A percentile compares a stretch with the other conserved stretches of the same genome.
phyloP scores from a whole-genome alignment of 35 echinoderm and acorn worm species.

The Ophioderma brevispina region DNA sequence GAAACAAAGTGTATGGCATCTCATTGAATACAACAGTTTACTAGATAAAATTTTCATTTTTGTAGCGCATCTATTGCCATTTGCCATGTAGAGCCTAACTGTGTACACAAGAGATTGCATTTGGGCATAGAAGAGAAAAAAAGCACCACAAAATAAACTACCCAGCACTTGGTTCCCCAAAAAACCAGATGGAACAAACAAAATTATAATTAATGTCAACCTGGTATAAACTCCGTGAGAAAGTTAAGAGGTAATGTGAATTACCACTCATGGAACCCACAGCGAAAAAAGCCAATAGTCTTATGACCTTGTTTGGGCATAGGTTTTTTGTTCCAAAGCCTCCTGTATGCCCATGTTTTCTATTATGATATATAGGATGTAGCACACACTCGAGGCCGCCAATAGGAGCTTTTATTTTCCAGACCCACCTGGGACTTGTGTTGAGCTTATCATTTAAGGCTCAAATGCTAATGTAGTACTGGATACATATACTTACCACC shows the following conservation, averaged over 20 bases:
- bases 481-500: too few relatives aligned
- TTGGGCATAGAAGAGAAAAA: background rate
- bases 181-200: background rate
- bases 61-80: too few relatives aligned
- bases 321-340: background rate
- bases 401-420: background rate
- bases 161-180: background rate
- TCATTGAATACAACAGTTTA: too few relatives aligned
- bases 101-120: too few relatives aligned
- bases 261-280: background rate
- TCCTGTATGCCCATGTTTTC: background rate
- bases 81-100: too few relatives aligned
- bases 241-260: background rate
- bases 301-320: conserved; percentile 7
- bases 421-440: background rate
- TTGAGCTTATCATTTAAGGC: too few relatives aligned
- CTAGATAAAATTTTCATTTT: too few relatives aligned
- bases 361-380: background rate
- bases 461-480: too few relatives aligned
- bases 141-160: background rate
- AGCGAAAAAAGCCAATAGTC: background rate
- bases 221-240: background rate
- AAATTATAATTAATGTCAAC: background rate
- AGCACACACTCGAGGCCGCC: background rate
- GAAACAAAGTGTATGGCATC: too few relatives aligned